phyloP scores from a whole-genome alignment of 2,113 vertebrate genomes.

The Stigmatopora argus region DNA sequence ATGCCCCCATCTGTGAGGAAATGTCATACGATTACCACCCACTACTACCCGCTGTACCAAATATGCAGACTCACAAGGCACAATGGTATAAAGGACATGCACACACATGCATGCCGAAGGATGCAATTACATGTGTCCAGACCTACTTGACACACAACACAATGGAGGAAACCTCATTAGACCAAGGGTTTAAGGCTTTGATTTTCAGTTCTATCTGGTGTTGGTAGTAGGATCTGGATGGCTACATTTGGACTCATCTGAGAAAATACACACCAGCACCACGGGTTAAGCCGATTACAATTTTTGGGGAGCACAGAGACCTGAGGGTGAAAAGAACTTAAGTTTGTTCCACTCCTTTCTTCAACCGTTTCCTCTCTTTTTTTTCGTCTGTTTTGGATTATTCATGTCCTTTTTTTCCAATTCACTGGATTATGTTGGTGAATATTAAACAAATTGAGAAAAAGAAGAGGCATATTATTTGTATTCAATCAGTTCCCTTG shows the following conservation, averaged over 20 bases:
- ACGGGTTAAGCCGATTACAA: slow-evolving; percentile 66
- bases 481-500: too few relatives aligned
- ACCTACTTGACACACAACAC: slow-evolving; percentile 30
- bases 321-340: slow-evolving; percentile 45
- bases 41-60: slow-evolving; percentile 45
- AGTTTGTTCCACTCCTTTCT: slow-evolving; percentile 40
- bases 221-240: slow-evolving; percentile 56
- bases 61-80: slow-evolving; percentile 38
- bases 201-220: slow-evolving; percentile 57
- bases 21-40: slow-evolving; percentile 64
- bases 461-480: not conserved
- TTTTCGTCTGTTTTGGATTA: slow-evolving; percentile 45
- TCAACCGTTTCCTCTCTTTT: not conserved
- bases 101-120: slow-evolving; percentile 7
- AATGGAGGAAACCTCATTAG: slow-evolving; percentile 58
- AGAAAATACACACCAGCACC: slow-evolving; percentile 42
- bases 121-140: slow-evolving; percentile 14
- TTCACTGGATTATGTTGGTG: slow-evolving; percentile 52
- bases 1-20: slow-evolving; percentile 66
- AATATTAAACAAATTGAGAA: slow-evolving; percentile 42
- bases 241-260: slow-evolving; percentile 46
- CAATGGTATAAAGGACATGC: slow-evolving; percentile 26
- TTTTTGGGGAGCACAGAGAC: slow-evolving; percentile 39
- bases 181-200: slow-evolving; percentile 51
- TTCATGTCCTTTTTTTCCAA: slow-evolving; percentile 61